These are phyloP conservation scores for Todiramphus chloris DNA, from an alignment of 2,113 vertebrate species.

Conservation along the genomic window DNA sequence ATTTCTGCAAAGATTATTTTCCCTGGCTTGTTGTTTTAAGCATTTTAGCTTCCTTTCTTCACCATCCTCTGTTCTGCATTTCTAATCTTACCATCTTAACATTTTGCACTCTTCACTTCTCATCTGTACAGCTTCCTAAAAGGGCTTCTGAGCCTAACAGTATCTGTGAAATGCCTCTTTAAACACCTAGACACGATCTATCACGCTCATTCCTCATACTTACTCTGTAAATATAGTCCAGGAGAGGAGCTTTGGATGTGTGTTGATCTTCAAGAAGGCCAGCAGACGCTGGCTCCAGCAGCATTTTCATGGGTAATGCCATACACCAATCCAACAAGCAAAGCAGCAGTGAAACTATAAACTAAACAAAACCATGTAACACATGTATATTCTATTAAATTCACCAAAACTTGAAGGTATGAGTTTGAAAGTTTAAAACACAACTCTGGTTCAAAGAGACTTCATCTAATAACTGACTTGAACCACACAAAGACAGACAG, in stretches of 20 bases:
- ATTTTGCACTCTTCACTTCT: neutral
- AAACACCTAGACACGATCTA: neutral
- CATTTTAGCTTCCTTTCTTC: neutral
- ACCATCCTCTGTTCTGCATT: neutral
- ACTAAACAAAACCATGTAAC: slow-evolving; percentile 67
- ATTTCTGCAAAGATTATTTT: neutral
- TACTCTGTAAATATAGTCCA: slow-evolving; percentile 97
- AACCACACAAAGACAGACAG: neutral
- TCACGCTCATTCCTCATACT: slow-evolving; percentile 24
- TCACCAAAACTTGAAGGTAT: neutral
- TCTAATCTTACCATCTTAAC: neutral
- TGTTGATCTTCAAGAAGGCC: slow-evolving; percentile 82
- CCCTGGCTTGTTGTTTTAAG: rapidly evolving
- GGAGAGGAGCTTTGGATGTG: slow-evolving; percentile 82
- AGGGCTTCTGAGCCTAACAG: neutral
- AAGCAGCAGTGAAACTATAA: slow-evolving; percentile 93
- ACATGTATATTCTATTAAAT: neutral
- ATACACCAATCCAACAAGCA: slow-evolving; percentile 99
- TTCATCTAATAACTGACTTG: neutral
- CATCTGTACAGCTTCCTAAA: neutral
- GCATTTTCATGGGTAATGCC: slow-evolving; percentile 85
- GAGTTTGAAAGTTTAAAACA: neutral
- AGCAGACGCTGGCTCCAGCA: slow-evolving; percentile 89
- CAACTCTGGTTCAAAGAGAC: rapidly evolving
- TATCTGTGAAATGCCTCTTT: neutral